Percentiles rank a stretch among this genome's conserved stretches.
phyloP scores from a whole-genome alignment of 2,113 vertebrate species.

The Lasiurus borealis region DNA sequence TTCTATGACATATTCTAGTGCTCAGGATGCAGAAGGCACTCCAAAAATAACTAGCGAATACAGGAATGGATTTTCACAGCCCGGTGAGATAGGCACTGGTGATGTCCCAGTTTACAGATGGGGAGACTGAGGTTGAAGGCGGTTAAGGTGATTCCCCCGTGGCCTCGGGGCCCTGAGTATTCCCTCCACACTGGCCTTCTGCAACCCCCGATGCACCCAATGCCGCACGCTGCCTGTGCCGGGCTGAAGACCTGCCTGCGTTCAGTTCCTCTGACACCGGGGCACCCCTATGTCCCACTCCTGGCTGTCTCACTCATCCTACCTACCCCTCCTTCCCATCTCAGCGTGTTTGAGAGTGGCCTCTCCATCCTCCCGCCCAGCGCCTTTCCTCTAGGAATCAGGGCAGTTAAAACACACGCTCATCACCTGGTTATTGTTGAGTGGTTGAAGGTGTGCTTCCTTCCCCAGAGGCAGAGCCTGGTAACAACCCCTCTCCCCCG shows the following conservation, averaged over 20 bases:
- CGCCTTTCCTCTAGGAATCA: neutral
- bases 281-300: neutral
- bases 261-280: too few relatives aligned
- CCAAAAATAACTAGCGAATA: neutral
- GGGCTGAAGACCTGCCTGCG: neutral
- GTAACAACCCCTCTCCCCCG: neutral
- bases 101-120: neutral
- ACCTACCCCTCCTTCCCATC: neutral
- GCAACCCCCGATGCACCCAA: neutral
- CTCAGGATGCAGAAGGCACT: neutral
- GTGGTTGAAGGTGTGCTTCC: neutral
- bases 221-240: neutral
- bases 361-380: neutral
- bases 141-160: neutral
- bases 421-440: too few relatives aligned
- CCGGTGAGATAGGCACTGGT: neutral
- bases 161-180: neutral
- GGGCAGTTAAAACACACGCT: neutral
- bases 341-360: neutral
- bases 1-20: neutral
- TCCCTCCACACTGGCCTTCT: neutral
- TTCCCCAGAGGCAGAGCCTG: too few relatives aligned
- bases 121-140: constrained; percentile 51
- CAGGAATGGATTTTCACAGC: neutral
- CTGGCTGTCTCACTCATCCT: neutral